Conservation (phyloP, 2,888 invertebrate genomes). For the Diarsia rubi region DNA sequence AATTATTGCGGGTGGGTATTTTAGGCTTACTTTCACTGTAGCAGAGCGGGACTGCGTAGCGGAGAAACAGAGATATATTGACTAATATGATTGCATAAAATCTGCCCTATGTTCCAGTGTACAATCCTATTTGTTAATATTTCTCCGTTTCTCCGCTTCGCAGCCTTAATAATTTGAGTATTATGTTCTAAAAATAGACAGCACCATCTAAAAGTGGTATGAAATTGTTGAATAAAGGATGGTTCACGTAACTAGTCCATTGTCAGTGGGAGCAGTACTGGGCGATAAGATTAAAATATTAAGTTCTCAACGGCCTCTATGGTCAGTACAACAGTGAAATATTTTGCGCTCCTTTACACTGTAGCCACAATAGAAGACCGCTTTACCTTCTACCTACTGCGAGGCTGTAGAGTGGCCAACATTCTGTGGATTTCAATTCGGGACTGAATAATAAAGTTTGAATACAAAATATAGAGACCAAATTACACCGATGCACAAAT, state of each 20-base stretch:
- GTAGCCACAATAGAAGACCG: constrained; percentile 74
- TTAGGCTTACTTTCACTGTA: too few relatives aligned
- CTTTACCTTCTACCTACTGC: constrained; percentile 67
- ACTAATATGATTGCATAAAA: too few relatives aligned
- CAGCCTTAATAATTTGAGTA: background rate
- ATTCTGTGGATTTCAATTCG: background rate
- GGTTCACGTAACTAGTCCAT: constrained; percentile 60
- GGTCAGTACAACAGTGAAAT: constrained; percentile 74
- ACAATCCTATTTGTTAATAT: too few relatives aligned
- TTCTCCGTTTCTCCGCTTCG: too few relatives aligned
- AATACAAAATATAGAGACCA: background rate
- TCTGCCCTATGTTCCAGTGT: too few relatives aligned
- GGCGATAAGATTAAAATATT: constrained; percentile 76
- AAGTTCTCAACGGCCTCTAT: constrained; percentile 77
- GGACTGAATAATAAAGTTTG: constrained; percentile 10
- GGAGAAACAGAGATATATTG: too few relatives aligned
- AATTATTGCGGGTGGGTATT: too few relatives aligned
- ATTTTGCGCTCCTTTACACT: constrained; percentile 78
- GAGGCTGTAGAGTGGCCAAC: constrained; percentile 48
- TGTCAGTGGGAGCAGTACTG: constrained; percentile 57
- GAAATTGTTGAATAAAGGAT: constrained; percentile 56
- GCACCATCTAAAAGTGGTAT: constrained; percentile 31
- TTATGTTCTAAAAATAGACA: constrained; percentile 23
- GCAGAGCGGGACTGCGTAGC: too few relatives aligned
- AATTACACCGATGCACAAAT: too few relatives aligned